Percentiles rank a stretch among this genome's conserved stretches.
Conservation (phyloP, 2,888 invertebrate genomes). For the Cactoblastis cactorum region DNA sequence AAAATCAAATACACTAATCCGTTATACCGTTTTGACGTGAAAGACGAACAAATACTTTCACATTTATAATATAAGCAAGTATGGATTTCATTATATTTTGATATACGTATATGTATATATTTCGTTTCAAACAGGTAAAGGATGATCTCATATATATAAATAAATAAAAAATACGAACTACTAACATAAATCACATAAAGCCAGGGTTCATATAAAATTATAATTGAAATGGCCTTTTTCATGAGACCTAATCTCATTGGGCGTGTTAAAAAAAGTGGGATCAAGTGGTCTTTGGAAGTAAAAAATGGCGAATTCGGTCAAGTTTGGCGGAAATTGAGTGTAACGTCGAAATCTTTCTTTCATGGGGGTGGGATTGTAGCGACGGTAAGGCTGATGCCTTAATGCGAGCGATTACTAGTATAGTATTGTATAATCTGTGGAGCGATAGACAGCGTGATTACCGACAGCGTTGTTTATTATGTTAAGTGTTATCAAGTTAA, state of each 20-base stretch:
- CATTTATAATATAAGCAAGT: too few species aligned
- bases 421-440: too few species aligned
- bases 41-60: too few species aligned
- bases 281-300: slow-evolving; percentile 3
- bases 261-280: slow-evolving; percentile 1
- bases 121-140: too few species aligned
- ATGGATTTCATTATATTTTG: too few species aligned
- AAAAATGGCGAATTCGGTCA: background rate
- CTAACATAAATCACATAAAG: background rate
- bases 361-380: background rate
- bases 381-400: background rate
- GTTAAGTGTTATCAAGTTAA: too few species aligned
- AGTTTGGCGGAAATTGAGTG: slow-evolving; percentile 3
- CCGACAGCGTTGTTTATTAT: too few species aligned
- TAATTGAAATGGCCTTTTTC: slow-evolving; percentile 3
- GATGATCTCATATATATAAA: background rate
- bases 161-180: background rate
- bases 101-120: too few species aligned
- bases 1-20: too few species aligned
- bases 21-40: too few species aligned
- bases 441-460: too few species aligned
- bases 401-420: background rate
- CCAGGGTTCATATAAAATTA: background rate
- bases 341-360: slow-evolving; percentile 1
- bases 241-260: slow-evolving; percentile 2